phyloP scores from a whole-genome alignment of 1,140 invertebrate genomes.

The Halesus radiatus region DNA sequence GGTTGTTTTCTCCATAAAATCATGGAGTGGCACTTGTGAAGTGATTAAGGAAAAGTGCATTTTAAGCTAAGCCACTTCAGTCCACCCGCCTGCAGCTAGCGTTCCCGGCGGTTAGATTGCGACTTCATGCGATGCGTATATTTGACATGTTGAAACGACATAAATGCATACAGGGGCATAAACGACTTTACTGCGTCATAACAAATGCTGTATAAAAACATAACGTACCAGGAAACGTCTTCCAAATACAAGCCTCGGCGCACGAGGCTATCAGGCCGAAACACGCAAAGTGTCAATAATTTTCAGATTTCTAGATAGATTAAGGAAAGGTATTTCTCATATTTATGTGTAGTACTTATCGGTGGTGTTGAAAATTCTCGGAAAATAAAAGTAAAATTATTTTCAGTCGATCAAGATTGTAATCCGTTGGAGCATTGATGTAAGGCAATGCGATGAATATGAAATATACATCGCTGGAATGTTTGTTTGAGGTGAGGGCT shows the following conservation, averaged over 20 bases:
- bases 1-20: too few relatives aligned
- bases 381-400: conserved; percentile 6
- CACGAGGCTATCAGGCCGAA: conserved; percentile 4
- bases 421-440: too few relatives aligned
- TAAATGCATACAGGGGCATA: conserved; percentile 51
- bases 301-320: conserved; percentile 27
- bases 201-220: conserved; percentile 51
- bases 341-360: not conserved
- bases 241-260: conserved; percentile 8
- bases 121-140: conserved; percentile 6
- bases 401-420: not conserved
- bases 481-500: too few relatives aligned
- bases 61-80: conserved; percentile 5
- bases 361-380: conserved; percentile 17
- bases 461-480: too few relatives aligned
- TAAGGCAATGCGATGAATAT: too few relatives aligned
- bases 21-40: not conserved
- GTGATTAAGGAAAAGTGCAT: not conserved
- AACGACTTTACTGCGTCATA: conserved; percentile 49
- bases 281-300: conserved; percentile 35
- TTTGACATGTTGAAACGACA: conserved; percentile 37
- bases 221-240: conserved; percentile 41
- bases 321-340: not conserved
- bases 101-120: not conserved
- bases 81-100: too few relatives aligned